These are phyloP conservation scores for Candidula unifasciata DNA, from an alignment of 2,888 invertebrate genomes.

Conservation along the genomic window DNA sequence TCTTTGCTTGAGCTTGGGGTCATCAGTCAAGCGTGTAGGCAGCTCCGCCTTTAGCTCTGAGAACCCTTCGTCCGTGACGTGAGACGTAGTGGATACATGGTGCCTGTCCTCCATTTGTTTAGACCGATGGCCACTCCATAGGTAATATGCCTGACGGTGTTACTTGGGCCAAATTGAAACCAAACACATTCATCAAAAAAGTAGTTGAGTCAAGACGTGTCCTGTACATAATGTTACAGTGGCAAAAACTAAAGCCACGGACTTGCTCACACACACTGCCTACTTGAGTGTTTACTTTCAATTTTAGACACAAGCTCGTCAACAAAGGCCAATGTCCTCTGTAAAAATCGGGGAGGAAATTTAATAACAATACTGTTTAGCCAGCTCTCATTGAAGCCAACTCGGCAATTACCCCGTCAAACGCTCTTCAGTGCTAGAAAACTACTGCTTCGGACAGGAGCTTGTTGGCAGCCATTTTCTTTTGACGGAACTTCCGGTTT, in stretches of 20 bases:
- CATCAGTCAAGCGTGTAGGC: too few relatives aligned
- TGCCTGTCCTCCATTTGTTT: too few relatives aligned
- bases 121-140: neutral
- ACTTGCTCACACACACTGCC: neutral
- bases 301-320: slow-evolving; percentile 24
- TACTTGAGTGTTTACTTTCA: slow-evolving; percentile 33
- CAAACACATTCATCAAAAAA: neutral
- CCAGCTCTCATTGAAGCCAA: slow-evolving; percentile 2
- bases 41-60: too few relatives aligned
- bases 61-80: too few relatives aligned
- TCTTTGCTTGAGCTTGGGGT: too few relatives aligned
- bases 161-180: neutral
- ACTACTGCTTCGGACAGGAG: neutral
- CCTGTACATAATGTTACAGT: neutral
- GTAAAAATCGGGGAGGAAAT: slow-evolving; percentile 31
- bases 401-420: slow-evolving; percentile 41
- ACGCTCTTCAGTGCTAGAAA: slow-evolving; percentile 13
- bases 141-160: neutral
- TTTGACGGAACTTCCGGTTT: slow-evolving; percentile 30
- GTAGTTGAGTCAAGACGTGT: neutral
- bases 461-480: slow-evolving; percentile 31
- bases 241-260: neutral
- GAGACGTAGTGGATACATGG: too few relatives aligned
- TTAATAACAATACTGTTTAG: slow-evolving; percentile 41
- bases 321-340: neutral